phyloP scores from a whole-genome alignment of 1,140 invertebrate species.

The Drosophila kepulauana region DNA sequence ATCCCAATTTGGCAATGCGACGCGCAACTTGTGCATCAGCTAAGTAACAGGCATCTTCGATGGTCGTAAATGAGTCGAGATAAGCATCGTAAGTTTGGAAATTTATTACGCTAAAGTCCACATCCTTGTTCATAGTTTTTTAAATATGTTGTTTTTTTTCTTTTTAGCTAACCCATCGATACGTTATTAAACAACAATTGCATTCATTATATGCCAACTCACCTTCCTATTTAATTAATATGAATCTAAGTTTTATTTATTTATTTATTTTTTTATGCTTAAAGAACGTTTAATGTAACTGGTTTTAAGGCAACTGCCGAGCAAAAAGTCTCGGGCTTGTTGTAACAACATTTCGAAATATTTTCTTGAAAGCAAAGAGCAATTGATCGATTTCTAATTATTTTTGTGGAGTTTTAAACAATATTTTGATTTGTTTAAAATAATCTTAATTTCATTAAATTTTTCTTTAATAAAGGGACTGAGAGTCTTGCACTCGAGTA shows the following conservation, averaged over 20 bases:
- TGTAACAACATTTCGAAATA: too few relatives aligned
- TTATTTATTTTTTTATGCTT: constrained; percentile 7
- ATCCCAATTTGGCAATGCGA: constrained; percentile 66
- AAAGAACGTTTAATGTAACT: not conserved
- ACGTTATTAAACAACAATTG: too few relatives aligned
- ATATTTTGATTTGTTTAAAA: too few relatives aligned
- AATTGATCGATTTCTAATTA: too few relatives aligned
- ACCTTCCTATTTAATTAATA: not conserved
- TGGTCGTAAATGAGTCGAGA: constrained; percentile 64
- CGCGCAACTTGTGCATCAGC: constrained; percentile 20
- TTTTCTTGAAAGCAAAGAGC: too few relatives aligned
- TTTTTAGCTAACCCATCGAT: not conserved
- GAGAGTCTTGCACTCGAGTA: too few relatives aligned
- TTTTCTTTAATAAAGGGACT: too few relatives aligned
- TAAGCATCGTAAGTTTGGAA: constrained; percentile 67
- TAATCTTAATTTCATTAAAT: too few relatives aligned
- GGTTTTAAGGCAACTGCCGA: not conserved
- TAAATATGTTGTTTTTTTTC: constrained; percentile 34
- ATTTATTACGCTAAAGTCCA: constrained; percentile 61
- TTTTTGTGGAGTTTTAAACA: too few relatives aligned
- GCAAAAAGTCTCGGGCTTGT: not conserved
- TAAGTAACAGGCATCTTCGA: constrained; percentile 57
- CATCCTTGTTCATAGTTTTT: constrained; percentile 10
- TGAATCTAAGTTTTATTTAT: not conserved
- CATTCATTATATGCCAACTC: not conserved